Base-by-base conservation (phyloP, 2,113 vertebrate genomes). In the Psittacara wagleri region DNA sequence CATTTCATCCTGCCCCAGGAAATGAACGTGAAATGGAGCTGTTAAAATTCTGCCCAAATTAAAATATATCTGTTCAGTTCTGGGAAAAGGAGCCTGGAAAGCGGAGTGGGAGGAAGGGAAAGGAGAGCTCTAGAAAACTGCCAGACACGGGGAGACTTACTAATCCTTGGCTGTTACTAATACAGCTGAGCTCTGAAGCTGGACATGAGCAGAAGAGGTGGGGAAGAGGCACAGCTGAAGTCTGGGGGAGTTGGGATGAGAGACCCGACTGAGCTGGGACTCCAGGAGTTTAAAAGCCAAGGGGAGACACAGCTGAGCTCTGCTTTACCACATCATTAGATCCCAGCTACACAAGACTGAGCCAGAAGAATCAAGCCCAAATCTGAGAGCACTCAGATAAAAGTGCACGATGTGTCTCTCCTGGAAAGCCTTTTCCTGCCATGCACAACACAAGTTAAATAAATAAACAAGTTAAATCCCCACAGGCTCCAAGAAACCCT, bases 31-130 rank as follows among this genome's bases (percentile, higher is more conserved):
- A 64, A 96, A 88, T 7, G 0, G 3, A 91, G 86, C 84, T 86
- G 90, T 28, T 93, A 41, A 83, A 93, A 74, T 84, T 74, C 63
- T 49, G 92, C 86, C 48, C 51, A 66, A 90, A 97, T 92, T 95
- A 86, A 96, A 97, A 95, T 79, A 66, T 76, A 77, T 94, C 88
- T 95, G 84, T 48, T 93, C 59, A 17, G 83, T 92, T 90, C 61
- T 0, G 3, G 61, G 83, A 92, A 78, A 75, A 77, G 86, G 46
- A 83, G 25, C 51, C 37, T 67, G 64, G 55, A 90, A 83, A 86
- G 43, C 2, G 1, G 69, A 91, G 92, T 29, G 82, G 68, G 79
- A 31, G 70, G 80, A 74, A 78, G 70, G 55, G 54, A 92, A 91
- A 72, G 75, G 59, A 83, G 46, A 72, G 68, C 61, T 76, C 4